Conservation (phyloP, 2,113 vertebrate species). For the Isurus oxyrinchus region DNA sequence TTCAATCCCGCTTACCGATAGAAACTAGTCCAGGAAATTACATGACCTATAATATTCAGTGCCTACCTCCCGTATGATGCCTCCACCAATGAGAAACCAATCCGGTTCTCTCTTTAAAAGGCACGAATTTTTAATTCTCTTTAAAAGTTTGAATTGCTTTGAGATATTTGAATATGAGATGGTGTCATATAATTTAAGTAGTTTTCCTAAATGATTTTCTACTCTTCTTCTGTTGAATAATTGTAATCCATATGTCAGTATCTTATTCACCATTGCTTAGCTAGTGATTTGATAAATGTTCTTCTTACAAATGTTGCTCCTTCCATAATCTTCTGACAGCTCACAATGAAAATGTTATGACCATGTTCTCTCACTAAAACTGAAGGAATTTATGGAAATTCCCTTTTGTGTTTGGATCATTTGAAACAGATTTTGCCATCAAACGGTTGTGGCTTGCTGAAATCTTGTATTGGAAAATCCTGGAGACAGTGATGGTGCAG, state of each 20-base stretch:
- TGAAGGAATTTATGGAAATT: neutral
- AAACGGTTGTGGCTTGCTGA: constrained; percentile 88
- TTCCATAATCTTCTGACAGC: neutral
- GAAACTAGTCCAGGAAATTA: neutral
- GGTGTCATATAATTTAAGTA: neutral
- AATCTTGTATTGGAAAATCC: constrained; percentile 90
- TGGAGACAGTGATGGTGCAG: constrained; percentile 84
- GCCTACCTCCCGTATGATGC: neutral
- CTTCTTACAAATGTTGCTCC: neutral
- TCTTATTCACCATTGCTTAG: neutral
- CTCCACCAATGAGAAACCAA: neutral
- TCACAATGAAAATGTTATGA: neutral
- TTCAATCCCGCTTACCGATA: neutral
- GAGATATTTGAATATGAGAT: neutral
- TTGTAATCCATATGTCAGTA: neutral
- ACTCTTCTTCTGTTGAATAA: neutral
- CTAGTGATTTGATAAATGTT: neutral
- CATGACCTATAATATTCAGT: neutral
- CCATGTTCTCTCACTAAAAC: neutral
- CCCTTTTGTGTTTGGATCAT: constrained; percentile 1
- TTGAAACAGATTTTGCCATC: constrained; percentile 81
- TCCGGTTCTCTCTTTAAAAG: neutral
- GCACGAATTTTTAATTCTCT: neutral
- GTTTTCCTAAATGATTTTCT: neutral
- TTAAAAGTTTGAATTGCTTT: neutral